Conservation (phyloP, 2,888 invertebrate species). For the Trachelus troglodyta region DNA sequence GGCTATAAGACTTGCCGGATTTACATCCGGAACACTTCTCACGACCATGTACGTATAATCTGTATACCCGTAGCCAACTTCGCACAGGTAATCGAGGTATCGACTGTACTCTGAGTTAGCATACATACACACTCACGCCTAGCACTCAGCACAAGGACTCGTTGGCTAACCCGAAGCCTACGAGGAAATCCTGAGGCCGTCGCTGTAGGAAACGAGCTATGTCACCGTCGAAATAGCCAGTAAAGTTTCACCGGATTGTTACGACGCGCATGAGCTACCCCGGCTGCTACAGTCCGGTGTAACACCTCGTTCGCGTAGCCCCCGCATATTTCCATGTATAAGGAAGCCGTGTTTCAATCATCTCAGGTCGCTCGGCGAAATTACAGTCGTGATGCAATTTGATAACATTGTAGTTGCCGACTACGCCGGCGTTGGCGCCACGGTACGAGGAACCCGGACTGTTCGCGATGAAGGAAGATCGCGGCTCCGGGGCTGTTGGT, state of each 20-base stretch:
- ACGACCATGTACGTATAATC: neutral
- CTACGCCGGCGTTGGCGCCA: neutral
- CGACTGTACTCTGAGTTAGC: neutral
- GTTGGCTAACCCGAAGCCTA: neutral
- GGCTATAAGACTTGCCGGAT: slow-evolving; percentile 11
- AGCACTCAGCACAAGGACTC: neutral
- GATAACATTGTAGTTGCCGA: slow-evolving; percentile 45
- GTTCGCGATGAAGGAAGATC: slow-evolving; percentile 3
- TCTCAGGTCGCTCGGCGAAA: slow-evolving; percentile 13
- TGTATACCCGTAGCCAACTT: neutral
- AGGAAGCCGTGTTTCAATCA: slow-evolving; percentile 52
- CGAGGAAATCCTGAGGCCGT: neutral
- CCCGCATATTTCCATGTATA: slow-evolving; percentile 39
- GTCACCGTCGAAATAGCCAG: neutral
- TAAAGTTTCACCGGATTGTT: neutral
- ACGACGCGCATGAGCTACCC: neutral
- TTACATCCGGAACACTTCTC: slow-evolving; percentile 4
- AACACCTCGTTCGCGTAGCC: slow-evolving; percentile 53
- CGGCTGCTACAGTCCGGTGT: slow-evolving; percentile 17
- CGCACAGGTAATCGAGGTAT: neutral
- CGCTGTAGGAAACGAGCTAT: neutral
- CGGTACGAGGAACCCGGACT: neutral
- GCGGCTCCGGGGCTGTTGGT: neutral
- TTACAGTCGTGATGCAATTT: slow-evolving; percentile 29
- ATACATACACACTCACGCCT: neutral